Evolutionary conservation across 1,140 invertebrate species (phyloP).

Genomic region (Trachelipus rathkii): DNA sequence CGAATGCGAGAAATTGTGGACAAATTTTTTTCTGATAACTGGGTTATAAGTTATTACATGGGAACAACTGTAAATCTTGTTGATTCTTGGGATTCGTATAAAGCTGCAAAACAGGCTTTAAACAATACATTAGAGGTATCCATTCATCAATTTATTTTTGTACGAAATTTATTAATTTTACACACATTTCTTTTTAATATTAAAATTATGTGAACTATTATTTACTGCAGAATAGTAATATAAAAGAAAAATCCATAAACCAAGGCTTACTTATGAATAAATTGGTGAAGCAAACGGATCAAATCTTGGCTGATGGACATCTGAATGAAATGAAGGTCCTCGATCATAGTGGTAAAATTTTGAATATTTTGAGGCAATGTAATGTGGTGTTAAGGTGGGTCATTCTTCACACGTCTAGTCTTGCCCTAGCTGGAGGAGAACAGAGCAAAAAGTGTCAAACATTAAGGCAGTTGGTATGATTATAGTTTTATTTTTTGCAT

Average conservation of each 20-base stretch:
- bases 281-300: conserved; percentile 55
- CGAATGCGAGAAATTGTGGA: conserved; percentile 98
- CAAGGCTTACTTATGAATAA: conserved; percentile 17
- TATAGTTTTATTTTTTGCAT: too few relatives aligned
- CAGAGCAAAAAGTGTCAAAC: conserved; percentile 48
- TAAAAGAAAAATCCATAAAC: conserved; percentile 30
- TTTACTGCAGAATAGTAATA: conserved; percentile 27
- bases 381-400: conserved; percentile 91
- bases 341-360: conserved; percentile 75
- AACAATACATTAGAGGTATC: conserved; percentile 71
- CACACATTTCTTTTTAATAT: too few relatives aligned
- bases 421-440: conserved; percentile 55
- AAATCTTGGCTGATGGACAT: conserved; percentile 76
- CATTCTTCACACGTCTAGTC: conserved; percentile 74
- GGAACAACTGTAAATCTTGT: conserved; percentile 83
- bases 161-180: too few relatives aligned
- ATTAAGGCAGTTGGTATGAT: conserved; percentile 32
- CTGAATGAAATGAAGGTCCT: conserved; percentile 76
- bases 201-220: neutral
- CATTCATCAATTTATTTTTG: conserved; percentile 17
- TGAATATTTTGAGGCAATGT: conserved; percentile 79
- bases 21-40: conserved; percentile 55
- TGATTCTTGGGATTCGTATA: conserved; percentile 90
- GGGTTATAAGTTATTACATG: conserved; percentile 88
- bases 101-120: conserved; percentile 82